A percentile compares a stretch with the other conserved stretches of the same genome.
Evolutionary conservation across 2,113 vertebrate species (phyloP).

Genomic region (Oenanthe oenanthe): DNA sequence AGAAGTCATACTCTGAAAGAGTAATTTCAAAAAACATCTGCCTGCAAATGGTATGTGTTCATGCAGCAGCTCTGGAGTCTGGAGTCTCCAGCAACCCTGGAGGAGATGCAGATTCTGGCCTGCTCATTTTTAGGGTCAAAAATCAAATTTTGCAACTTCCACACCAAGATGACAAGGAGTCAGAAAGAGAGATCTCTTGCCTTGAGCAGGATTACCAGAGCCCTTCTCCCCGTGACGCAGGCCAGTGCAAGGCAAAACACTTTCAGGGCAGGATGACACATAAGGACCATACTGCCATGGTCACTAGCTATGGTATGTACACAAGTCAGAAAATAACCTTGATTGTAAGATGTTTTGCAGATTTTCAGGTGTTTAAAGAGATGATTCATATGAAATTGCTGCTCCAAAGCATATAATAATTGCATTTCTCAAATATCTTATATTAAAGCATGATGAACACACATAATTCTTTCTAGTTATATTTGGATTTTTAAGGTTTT

Average conservation of each 20-base stretch:
- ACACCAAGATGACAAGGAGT: background rate
- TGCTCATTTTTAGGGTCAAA: background rate
- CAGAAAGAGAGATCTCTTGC: background rate
- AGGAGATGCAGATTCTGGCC: background rate
- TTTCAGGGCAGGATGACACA: background rate
- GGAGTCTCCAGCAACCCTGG: too few species aligned
- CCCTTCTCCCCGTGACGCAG: background rate
- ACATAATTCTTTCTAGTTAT: background rate
- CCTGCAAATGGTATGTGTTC: background rate
- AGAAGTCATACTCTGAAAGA: background rate
- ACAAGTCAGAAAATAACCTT: background rate
- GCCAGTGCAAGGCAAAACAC: background rate
- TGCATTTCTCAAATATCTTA: background rate
- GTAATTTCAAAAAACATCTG: background rate
- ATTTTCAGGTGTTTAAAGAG: background rate
- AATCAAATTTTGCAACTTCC: background rate
- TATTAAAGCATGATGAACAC: background rate
- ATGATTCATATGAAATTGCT: background rate
- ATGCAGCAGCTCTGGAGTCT: background rate
- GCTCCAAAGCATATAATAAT: background rate
- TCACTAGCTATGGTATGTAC: background rate
- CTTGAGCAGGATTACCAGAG: background rate
- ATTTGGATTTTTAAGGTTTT: background rate
- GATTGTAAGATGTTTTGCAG: background rate
- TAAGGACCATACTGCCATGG: rapidly evolving